A percentile compares a stretch with the other conserved stretches of the same genome.
Conservation (phyloP, 2,888 invertebrate species). For the Augiades crinisus region DNA sequence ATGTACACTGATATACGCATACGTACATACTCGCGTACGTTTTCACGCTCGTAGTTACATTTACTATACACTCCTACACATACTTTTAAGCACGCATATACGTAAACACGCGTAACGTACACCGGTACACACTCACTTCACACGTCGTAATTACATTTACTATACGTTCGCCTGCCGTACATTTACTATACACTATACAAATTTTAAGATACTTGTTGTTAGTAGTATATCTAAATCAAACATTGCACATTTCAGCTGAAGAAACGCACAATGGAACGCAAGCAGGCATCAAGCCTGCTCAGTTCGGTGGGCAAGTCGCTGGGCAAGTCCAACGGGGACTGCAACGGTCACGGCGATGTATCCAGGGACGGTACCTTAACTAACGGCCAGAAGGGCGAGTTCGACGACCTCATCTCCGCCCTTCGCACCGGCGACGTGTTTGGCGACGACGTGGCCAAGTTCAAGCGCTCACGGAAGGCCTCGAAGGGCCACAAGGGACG, state of each 20-base stretch:
- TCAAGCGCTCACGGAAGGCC: slow-evolving; percentile 77
- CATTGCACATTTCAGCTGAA: slow-evolving; percentile 84
- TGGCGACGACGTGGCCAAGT: slow-evolving; percentile 97
- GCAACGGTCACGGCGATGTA: slow-evolving; percentile 75
- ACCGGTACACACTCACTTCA: too few relatives aligned
- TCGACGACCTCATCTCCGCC: slow-evolving; percentile 97
- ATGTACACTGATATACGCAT: too few relatives aligned
- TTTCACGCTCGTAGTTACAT: too few relatives aligned
- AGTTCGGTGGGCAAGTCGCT: slow-evolving; percentile 88
- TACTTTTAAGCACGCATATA: too few relatives aligned
- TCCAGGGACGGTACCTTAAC: slow-evolving; percentile 60
- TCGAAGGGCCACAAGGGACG: slow-evolving; percentile 71
- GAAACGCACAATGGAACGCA: slow-evolving; percentile 93
- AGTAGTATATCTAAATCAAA: too few relatives aligned
- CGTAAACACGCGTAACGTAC: too few relatives aligned
- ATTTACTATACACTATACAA: too few relatives aligned
- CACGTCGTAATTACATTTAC: too few relatives aligned
- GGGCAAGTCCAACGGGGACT: slow-evolving; percentile 81
- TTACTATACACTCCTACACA: too few relatives aligned
- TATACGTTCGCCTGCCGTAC: too few relatives aligned
- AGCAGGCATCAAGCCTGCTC: slow-evolving; percentile 89
- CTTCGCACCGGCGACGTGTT: slow-evolving; percentile 96
- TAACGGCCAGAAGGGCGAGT: slow-evolving; percentile 89
- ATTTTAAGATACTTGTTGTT: too few relatives aligned
- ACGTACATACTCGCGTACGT: too few relatives aligned